Evolutionary conservation across 64 coral and sea anemone genomes (phyloP).

Genomic region (Cladopsammia gracilis): DNA sequence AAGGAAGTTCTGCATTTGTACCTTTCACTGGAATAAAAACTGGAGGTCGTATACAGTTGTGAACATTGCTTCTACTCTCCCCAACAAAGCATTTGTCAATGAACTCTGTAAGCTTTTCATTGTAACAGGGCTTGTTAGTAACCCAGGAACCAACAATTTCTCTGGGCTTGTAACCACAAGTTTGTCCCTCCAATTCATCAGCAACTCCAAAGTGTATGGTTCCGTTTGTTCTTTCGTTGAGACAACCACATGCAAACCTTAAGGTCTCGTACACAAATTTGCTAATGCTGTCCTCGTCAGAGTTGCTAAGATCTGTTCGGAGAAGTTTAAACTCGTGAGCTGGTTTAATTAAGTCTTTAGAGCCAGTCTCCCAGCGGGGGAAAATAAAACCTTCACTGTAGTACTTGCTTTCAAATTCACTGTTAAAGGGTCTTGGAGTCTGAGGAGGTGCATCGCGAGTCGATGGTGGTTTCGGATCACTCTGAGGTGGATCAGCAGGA

Average conservation of each 20-base stretch:
- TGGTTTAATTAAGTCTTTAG: slow-evolving; percentile 56
- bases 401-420: not conserved
- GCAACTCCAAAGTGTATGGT: slow-evolving; percentile 75
- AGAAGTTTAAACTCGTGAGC: slow-evolving; percentile 64
- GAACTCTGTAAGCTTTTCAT: slow-evolving; percentile 61
- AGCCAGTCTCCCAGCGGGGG: slow-evolving; percentile 20
- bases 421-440: slow-evolving; percentile 24
- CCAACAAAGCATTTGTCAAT: slow-evolving; percentile 67
- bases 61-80: slow-evolving; percentile 43
- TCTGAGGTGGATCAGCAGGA: not conserved
- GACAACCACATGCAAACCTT: slow-evolving; percentile 52
- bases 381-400: slow-evolving; percentile 31
- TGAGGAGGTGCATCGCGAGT: not conserved
- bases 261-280: slow-evolving; percentile 65
- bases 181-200: not conserved
- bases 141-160: slow-evolving; percentile 58
- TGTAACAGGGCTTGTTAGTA: not conserved
- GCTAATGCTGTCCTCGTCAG: not conserved
- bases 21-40: slow-evolving; percentile 24
- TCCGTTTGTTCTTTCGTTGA: slow-evolving; percentile 59
- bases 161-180: not conserved
- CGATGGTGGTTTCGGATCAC: not conserved
- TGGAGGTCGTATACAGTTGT: slow-evolving; percentile 66
- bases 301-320: not conserved
- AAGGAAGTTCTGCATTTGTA: not conserved